These are phyloP conservation scores for Meloidogyne chitwoodi DNA, from an alignment of 1,140 invertebrate genomes.

Conservation along the genomic window DNA sequence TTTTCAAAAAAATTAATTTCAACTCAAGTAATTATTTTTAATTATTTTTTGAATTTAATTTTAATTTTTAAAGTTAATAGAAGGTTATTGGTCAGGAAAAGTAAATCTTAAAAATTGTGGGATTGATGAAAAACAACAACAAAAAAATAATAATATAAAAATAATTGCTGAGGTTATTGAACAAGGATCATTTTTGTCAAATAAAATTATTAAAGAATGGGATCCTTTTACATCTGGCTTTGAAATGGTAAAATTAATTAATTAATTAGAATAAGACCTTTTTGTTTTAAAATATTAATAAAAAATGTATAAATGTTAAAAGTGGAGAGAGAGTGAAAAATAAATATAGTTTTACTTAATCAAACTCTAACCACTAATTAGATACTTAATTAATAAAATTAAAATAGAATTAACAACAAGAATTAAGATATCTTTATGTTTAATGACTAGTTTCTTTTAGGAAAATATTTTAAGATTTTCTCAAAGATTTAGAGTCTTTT, in stretches of 20 bases:
- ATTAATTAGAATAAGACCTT: not conserved
- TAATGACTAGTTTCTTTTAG: too few relatives aligned
- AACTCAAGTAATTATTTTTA: not conserved
- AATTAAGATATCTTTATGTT: too few relatives aligned
- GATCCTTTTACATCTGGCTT: conserved; percentile 1
- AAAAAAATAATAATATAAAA: not conserved
- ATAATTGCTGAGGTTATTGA: conserved; percentile 2
- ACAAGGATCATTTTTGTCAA: not conserved
- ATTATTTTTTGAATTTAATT: too few relatives aligned
- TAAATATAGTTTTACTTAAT: too few relatives aligned
- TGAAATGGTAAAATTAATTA: conserved; percentile 8
- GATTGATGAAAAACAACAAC: not conserved
- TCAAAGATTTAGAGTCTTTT: too few relatives aligned
- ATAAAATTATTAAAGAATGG: not conserved
- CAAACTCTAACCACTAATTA: too few relatives aligned
- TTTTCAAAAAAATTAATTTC: conserved; percentile 2
- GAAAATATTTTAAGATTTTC: too few relatives aligned
- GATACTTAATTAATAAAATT: too few relatives aligned
- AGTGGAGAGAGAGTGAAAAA: too few relatives aligned
- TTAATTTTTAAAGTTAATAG: not conserved
- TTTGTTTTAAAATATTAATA: too few relatives aligned
- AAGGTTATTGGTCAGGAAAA: not conserved
- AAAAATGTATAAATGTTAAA: too few relatives aligned
- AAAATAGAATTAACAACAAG: too few relatives aligned
- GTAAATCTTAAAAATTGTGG: not conserved